Evolutionary conservation across 2,797 vertebrate genomes (phyloP), one percentile per base, ranked within the genome.

Genomic region (Eurystomus glaucurus): DNA sequence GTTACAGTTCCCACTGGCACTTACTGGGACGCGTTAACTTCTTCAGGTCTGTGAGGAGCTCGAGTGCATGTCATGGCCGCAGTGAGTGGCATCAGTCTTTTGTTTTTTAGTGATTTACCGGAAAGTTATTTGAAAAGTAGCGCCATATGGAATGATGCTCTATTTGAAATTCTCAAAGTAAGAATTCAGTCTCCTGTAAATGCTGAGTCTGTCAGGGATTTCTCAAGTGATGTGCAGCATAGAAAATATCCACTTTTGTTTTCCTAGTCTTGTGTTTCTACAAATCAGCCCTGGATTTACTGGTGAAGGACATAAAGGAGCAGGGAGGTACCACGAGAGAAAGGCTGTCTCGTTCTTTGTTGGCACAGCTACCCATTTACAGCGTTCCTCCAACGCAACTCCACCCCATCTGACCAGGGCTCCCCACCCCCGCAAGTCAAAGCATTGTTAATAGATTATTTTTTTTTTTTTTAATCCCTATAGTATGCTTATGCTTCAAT

Each of bases 81-180:
- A 29, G 52, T 18, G 58, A 39, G 66, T 14, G 46, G 31, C 41
- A 54, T 17, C 55, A 43, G 61, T 43, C 48, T 92, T 81, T 13
- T 37, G 58, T 41, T 35, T 43, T 43, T 68, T 60, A 79, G 35
- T 80, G 81, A 66, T 88, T 88, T 93, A 33, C 43, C 29, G 46
- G 65, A 35, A 94, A 83, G 69, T 61, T 43, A 78, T 83, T 84
- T 81, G 82, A 81, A 90, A 95, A 93, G 75, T 48, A 39, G 61
- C 4, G 3, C 94, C 90, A 92, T 85, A 84, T 90, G 85, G 91
- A 90, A 91, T 66, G 76, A 52, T 58, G 79, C 29, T 93, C 58
- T 94, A 62, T 91, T 91, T 94, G 91, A 95, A 94, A 94, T 93
- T 97, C 85, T 90, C 33, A 58, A 95, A 96, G 71, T 91, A 94